Percentiles rank a stretch among this genome's conserved stretches.
phyloP scores from a whole-genome alignment of 2,797 vertebrate genomes.

The Leptatherina wallacei region DNA sequence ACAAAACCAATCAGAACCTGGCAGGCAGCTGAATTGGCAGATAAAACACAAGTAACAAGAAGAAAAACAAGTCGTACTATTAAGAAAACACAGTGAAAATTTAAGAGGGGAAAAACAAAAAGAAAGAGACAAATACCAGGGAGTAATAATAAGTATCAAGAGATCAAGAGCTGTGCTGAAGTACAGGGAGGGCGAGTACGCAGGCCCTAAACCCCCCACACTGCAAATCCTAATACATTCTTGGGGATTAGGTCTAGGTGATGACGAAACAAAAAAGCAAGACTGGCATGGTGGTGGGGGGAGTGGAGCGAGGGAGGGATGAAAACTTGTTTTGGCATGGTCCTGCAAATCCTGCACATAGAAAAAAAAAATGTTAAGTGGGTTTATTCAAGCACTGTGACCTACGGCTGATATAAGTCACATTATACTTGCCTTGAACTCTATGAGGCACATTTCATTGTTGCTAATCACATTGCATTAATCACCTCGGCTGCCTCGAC shows the following conservation, averaged over 20 bases:
- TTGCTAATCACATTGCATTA: constrained; percentile 56
- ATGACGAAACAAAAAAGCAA: constrained; percentile 64
- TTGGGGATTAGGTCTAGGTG: constrained; percentile 68
- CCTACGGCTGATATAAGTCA: not conserved
- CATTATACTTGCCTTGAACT: constrained; percentile 8
- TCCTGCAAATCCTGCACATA: constrained; percentile 37
- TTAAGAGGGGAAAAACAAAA: constrained; percentile 19
- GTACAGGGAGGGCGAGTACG: constrained; percentile 40
- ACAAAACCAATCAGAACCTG: constrained; percentile 2
- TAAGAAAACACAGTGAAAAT: not conserved
- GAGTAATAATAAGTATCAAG: constrained; percentile 64
- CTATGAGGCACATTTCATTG: constrained; percentile 37
- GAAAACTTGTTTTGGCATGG: constrained; percentile 69
- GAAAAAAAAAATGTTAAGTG: not conserved
- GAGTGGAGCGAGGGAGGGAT: constrained; percentile 39
- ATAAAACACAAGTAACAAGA: not conserved
- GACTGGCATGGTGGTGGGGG: not conserved
- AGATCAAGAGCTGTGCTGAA: constrained; percentile 56
- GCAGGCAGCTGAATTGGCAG: constrained; percentile 7
- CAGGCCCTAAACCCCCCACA: constrained; percentile 44
- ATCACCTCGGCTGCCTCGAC: constrained; percentile 49
- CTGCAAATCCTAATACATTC: constrained; percentile 70
- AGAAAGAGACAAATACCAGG: constrained; percentile 57
- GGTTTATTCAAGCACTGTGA: constrained; percentile 7
- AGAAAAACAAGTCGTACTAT: not conserved